These are phyloP conservation scores for Sphyrna mokarran DNA, from an alignment of 2,113 vertebrate genomes.

Conservation along the genomic window DNA sequence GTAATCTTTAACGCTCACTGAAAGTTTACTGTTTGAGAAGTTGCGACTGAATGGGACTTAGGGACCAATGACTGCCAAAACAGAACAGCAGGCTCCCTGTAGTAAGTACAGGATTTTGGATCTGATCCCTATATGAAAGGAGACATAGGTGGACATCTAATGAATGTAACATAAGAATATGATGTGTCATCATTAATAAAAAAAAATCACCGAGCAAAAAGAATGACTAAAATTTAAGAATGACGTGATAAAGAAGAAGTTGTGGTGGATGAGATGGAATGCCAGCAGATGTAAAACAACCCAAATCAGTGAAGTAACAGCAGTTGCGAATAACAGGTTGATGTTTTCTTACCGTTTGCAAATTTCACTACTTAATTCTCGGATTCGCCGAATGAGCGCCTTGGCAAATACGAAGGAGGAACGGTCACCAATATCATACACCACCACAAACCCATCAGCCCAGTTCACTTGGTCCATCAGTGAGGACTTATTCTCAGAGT, in stretches of 20 bases:
- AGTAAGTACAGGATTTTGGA: not conserved
- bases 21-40: not conserved
- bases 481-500: slow-evolving; percentile 56
- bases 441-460: slow-evolving; percentile 77
- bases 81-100: not conserved
- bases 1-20: too few relatives aligned
- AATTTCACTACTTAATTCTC: slow-evolving; percentile 56
- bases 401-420: slow-evolving; percentile 75
- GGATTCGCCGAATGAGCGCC: slow-evolving; percentile 66
- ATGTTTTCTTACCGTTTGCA: slow-evolving; percentile 63
- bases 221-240: not conserved
- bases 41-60: not conserved
- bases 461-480: slow-evolving; percentile 68
- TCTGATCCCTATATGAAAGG: not conserved
- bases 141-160: not conserved
- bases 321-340: not conserved
- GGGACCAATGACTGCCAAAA: not conserved
- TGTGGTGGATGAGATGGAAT: too few relatives aligned
- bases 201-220: not conserved
- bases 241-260: not conserved
- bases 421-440: slow-evolving; percentile 79
- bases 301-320: not conserved
- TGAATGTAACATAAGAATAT: not conserved
- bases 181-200: not conserved
- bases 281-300: not conserved